Evolutionary conservation across 2,888 invertebrate genomes (phyloP), one percentile per base, ranked within the genome.

Genomic region (Noctua janthina): DNA sequence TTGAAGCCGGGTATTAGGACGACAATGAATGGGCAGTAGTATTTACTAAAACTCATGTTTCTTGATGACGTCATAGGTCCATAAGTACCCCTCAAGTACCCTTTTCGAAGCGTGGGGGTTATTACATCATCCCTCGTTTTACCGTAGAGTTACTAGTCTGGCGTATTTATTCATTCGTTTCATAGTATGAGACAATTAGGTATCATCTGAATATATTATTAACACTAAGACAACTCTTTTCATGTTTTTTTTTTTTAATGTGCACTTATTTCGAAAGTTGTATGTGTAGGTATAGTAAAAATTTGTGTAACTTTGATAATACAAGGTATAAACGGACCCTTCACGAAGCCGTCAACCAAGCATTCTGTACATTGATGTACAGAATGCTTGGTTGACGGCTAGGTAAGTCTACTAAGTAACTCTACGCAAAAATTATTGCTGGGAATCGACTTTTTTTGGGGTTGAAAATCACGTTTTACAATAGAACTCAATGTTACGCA

Each of bases 121-220:
- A 54, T 83, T 83, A 46, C 83, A 83, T 83, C 80, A 81, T 69
- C 77, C 15, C 78, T 77, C 23, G 46, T 7, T 68, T 23, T 17
- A 62, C 4, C 46, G 17, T 79, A 17, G 43, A 80, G 54, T 79
- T 20, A 11, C 11, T 46, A 2, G 17, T 20, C 2, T 23, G 35
- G n/a, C 8, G 8, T 54, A 10, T 15, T 56, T 59, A 17, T 29
- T 15, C 1, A 29, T 66, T 49, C 5, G 3, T 79, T 67, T 56
- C 49, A 64, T 35, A 35, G 7, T 62, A 35, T 17, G 17, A 20
- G 35, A 35, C 8, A 35, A 17, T 64, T 35, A 35, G 8, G 29
- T 62, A 7, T 62, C 15, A 29, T n/a, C 59, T 59, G n/a, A n/a
- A 13, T n/a, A 29, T 59, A n/a, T n/a, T n/a, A n/a, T n/a, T 13